Evolutionary conservation across 2,797 vertebrate species (phyloP).

Genomic region (Poliocrania exsul): DNA sequence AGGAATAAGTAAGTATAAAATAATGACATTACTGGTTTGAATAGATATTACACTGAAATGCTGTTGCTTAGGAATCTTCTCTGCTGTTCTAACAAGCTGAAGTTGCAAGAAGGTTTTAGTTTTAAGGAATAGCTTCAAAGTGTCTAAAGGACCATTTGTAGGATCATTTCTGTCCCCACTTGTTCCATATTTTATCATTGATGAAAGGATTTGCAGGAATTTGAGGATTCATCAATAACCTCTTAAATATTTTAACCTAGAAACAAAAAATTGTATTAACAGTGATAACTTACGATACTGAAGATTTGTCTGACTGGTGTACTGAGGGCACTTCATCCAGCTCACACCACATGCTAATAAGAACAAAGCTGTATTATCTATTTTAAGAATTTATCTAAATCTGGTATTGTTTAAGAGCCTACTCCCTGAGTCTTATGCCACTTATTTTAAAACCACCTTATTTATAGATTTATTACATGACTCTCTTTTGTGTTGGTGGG

Average conservation of each 20-base stretch:
- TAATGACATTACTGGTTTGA: background rate
- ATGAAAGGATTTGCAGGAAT: background rate
- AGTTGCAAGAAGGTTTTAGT: background rate
- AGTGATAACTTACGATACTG: background rate
- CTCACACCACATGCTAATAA: background rate
- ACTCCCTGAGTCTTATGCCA: background rate
- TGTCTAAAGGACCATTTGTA: background rate
- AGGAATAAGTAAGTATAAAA: background rate
- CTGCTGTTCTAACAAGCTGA: background rate
- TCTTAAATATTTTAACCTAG: background rate
- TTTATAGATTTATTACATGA: background rate
- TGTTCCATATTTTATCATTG: background rate
- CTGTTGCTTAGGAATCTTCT: background rate
- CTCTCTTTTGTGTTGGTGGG: background rate
- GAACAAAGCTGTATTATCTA: background rate
- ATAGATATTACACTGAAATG: background rate
- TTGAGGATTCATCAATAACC: background rate
- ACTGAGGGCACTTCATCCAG: background rate
- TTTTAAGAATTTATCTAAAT: background rate
- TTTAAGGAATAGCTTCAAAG: background rate
- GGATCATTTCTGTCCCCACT: background rate
- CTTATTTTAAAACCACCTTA: background rate
- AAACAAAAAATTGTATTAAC: background rate
- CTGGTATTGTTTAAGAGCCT: accelerated
- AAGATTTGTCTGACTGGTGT: background rate